Percentiles rank a stretch among this genome's conserved stretches.
These are phyloP conservation scores for Lamproptera curius DNA, from an alignment of 2,888 invertebrate species.

Conservation along the genomic window DNA sequence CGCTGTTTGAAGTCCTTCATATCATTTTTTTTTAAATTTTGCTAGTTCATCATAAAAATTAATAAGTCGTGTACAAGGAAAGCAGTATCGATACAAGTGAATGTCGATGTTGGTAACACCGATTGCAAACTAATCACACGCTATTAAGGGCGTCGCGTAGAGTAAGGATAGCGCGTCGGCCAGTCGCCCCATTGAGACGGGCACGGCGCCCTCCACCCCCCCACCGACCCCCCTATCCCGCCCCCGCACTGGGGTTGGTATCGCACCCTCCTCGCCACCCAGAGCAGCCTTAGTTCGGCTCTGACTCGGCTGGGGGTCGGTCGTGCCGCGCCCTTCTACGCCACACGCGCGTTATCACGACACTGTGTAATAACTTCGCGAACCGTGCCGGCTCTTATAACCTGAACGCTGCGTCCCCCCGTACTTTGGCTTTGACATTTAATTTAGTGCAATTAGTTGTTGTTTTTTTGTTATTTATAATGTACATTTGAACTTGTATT, in stretches of 20 bases:
- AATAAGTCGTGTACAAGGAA: too few species aligned
- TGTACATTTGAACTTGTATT: slow-evolving; percentile 15
- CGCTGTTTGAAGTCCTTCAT: too few species aligned
- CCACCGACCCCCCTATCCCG: slow-evolving; percentile 51
- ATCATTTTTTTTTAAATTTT: too few species aligned
- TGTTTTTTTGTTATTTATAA: slow-evolving; percentile 18
- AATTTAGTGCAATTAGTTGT: slow-evolving; percentile 37
- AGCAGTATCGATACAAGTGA: background rate
- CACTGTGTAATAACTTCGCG: slow-evolving; percentile 62
- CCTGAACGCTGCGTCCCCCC: too few species aligned
- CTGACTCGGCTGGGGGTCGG: slow-evolving; percentile 35
- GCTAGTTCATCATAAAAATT: too few species aligned
- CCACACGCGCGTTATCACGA: slow-evolving; percentile 51
- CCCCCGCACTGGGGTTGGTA: slow-evolving; percentile 30
- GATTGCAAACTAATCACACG: slow-evolving; percentile 1
- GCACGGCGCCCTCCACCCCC: slow-evolving; percentile 47
- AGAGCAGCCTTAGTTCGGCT: slow-evolving; percentile 47
- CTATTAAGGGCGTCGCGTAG: slow-evolving; percentile 13
- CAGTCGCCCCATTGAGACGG: slow-evolving; percentile 31
- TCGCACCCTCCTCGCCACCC: slow-evolving; percentile 37
- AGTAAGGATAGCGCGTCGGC: slow-evolving; percentile 29
- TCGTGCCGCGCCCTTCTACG: slow-evolving; percentile 32
- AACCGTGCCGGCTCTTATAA: slow-evolving; percentile 21
- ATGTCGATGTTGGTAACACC: background rate
- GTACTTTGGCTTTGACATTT: slow-evolving; percentile 21